These are phyloP conservation scores for Drosophila kepulauana DNA, from an alignment of 1,140 invertebrate genomes.

Conservation along the genomic window DNA sequence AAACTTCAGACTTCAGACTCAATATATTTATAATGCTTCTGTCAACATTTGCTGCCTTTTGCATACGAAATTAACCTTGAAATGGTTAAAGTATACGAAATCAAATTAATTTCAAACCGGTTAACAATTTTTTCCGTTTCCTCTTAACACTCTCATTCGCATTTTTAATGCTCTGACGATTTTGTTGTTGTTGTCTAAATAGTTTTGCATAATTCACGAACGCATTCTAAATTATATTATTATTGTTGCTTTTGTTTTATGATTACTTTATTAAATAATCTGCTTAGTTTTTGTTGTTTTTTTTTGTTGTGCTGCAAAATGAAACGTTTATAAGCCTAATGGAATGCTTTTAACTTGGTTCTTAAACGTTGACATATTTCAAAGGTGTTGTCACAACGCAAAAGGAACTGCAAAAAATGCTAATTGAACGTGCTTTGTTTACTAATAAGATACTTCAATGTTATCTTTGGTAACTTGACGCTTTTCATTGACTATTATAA, in stretches of 20 bases:
- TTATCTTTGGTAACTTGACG: not conserved
- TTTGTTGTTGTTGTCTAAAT: constrained; percentile 30
- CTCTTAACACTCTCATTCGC: constrained; percentile 33
- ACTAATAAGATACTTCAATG: constrained; percentile 1
- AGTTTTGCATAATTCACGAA: constrained; percentile 45
- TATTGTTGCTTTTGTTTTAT: constrained; percentile 4
- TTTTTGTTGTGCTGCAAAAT: not conserved
- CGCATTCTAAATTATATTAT: constrained; percentile 34
- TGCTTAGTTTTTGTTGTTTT: not conserved
- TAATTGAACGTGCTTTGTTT: constrained; percentile 2
- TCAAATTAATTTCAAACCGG: constrained; percentile 58
- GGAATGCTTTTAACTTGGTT: constrained; percentile 11
- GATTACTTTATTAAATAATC: constrained; percentile 4
- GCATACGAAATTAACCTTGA: constrained; percentile 64
- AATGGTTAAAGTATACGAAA: constrained; percentile 39
- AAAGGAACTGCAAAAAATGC: constrained; percentile 5
- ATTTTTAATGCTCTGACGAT: constrained; percentile 24
- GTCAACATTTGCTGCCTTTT: constrained; percentile 36
- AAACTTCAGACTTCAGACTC: constrained; percentile 1
- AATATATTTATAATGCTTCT: constrained; percentile 40
- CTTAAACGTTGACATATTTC: constrained; percentile 8
- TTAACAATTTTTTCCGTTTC: constrained; percentile 37
- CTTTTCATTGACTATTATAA: not conserved
- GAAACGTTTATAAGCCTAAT: constrained; percentile 1
- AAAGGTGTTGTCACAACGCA: constrained; percentile 4